Base-by-base conservation (phyloP, 2,113 vertebrate species). In the Vulpes ferrilata region DNA sequence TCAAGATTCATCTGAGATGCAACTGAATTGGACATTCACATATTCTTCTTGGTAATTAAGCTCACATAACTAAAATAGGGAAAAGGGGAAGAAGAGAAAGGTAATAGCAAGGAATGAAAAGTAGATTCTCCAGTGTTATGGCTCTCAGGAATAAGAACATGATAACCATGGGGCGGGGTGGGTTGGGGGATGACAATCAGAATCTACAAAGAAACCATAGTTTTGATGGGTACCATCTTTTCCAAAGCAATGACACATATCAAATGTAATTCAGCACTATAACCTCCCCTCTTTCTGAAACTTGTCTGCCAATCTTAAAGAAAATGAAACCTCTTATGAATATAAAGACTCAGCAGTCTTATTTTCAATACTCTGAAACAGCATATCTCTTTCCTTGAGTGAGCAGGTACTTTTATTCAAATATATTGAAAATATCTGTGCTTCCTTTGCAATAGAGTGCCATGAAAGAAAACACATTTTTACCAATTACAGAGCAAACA, bases 381-480 rank as follows among this genome's bases (percentile, higher is more conserved):
- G n/a, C 19, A 48, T 23, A 74, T 38, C n/a, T 23, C 59, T 80
- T 76, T 87, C 60, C 35, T 59, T 82, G 65, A 80, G 73, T 48
- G 23, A 83, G 59, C 16, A 9, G 17, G 5, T 81, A 8, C 43
- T 95, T 94, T 88, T 57, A 51, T 91, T 88, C 55, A 84, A 78
- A 85, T 30, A 5, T 59, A n/a, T 23, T 65, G 60, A 53, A 93
- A 95, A 65, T 90, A 0, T 0, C 0, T 55, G 23, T 93, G 30
- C 38, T 94, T 89, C 67, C 69, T 73, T 93, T 91, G 60, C 11
- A 35, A 83, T 22, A 38, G 79, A 93, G 16, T 65, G 27, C 35
- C 65, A 84, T 67, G 55, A 96, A 98, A 94, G 64, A n/a, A 93
- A 73, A 93, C 62, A 71, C 0, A 81, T 94, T 92, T 93, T 74